Percentiles rank a stretch among this genome's conserved stretches.
These are phyloP conservation scores for Lithobates pipiens DNA, from an alignment of 2,797 vertebrate genomes.

Conservation along the genomic window DNA sequence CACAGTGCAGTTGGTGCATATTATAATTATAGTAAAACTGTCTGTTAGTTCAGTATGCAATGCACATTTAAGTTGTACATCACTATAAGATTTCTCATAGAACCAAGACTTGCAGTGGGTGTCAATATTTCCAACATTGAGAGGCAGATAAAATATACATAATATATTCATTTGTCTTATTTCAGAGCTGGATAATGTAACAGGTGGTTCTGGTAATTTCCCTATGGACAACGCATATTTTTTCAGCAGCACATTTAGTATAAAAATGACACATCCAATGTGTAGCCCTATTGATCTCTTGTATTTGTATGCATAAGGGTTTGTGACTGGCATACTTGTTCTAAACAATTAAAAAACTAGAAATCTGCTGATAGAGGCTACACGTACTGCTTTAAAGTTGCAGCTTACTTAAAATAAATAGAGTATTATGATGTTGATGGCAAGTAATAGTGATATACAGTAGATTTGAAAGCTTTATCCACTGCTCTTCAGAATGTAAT, in stretches of 20 bases:
- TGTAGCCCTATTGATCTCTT: constrained; percentile 60
- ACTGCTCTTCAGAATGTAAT: too few species aligned
- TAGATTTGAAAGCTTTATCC: too few species aligned
- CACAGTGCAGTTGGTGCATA: not conserved
- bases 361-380: constrained; percentile 18
- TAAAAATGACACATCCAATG: constrained; percentile 61
- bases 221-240: constrained; percentile 61
- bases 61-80: constrained; percentile 45
- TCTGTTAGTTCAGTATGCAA: constrained; percentile 31
- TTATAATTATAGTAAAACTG: constrained; percentile 17
- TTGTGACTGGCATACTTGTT: constrained; percentile 56
- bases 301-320: constrained; percentile 59
- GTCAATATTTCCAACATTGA: constrained; percentile 57
- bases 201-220: constrained; percentile 61
- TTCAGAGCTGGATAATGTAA: constrained; percentile 57
- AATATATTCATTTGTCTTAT: constrained; percentile 62
- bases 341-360: constrained; percentile 58
- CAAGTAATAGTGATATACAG: too few species aligned
- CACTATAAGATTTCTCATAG: constrained; percentile 30
- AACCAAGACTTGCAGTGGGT: constrained; percentile 41
- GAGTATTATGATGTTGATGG: too few species aligned
- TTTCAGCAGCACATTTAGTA: constrained; percentile 60
- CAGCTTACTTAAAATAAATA: not conserved
- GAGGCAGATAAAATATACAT: constrained; percentile 58
- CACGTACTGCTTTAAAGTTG: not conserved